These are phyloP conservation scores for Chesias legatella DNA, from an alignment of 2,888 invertebrate species.

Conservation along the genomic window DNA sequence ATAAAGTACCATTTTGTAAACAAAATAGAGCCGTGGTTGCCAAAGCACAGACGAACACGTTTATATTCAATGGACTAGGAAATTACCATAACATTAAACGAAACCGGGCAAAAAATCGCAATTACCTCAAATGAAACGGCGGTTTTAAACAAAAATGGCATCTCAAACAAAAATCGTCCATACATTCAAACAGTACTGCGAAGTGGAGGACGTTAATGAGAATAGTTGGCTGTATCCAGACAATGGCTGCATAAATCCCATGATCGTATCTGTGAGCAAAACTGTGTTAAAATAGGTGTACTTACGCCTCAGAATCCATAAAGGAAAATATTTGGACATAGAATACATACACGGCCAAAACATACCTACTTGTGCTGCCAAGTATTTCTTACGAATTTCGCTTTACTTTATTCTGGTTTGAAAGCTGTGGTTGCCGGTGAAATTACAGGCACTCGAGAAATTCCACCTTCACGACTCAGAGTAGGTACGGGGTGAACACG, in stretches of 20 bases:
- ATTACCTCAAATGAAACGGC: constrained; percentile 3
- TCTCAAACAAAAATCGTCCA: constrained; percentile 40
- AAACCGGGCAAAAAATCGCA: background rate
- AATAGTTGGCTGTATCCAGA: constrained; percentile 49
- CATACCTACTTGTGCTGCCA: too few species aligned
- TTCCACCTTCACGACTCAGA: too few species aligned
- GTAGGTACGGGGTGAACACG: too few species aligned
- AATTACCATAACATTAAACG: background rate
- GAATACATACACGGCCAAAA: too few species aligned
- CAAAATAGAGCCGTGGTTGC: background rate
- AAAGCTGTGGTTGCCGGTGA: too few species aligned
- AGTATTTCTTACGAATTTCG: too few species aligned
- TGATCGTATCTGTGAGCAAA: constrained; percentile 60
- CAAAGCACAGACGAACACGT: background rate
- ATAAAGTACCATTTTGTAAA: too few species aligned
- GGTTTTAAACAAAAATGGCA: constrained; percentile 26
- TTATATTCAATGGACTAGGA: background rate
- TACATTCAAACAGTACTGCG: constrained; percentile 40
- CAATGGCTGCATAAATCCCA: constrained; percentile 69
- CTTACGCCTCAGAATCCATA: constrained; percentile 17
- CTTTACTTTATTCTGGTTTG: too few species aligned
- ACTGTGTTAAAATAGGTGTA: constrained; percentile 57
- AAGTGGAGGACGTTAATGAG: constrained; percentile 59
- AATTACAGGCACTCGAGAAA: too few species aligned
- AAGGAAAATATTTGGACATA: background rate